These are phyloP conservation scores for Elegia similella DNA, from an alignment of 2,888 invertebrate species.

Conservation along the genomic window DNA sequence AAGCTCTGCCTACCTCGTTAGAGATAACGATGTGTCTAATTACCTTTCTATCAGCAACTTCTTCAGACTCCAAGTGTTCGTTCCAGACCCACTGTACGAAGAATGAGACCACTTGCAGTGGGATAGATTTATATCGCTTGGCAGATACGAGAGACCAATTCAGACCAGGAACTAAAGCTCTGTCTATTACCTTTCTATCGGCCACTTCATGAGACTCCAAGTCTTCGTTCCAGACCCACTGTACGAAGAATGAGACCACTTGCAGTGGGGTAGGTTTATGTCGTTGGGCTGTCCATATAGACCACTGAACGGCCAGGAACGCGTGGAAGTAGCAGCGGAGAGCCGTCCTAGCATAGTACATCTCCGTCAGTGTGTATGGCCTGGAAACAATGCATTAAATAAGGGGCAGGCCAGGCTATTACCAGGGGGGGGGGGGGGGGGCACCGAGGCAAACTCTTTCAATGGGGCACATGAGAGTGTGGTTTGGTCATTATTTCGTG, in stretches of 20 bases:
- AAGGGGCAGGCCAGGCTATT: no score
- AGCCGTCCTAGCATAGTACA: conserved; percentile 52
- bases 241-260: conserved; percentile 56
- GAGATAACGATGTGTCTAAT: no score
- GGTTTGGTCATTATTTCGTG: no score
- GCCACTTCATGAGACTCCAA: conserved; percentile 47
- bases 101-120: conserved; percentile 52
- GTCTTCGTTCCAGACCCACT: conserved; percentile 55
- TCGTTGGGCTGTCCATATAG: conserved; percentile 32
- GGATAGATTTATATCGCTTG: conserved; percentile 34
- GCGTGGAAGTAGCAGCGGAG: conserved; percentile 52
- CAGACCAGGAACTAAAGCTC: conserved; percentile 42
- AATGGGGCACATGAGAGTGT: no score
- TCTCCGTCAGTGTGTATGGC: conserved; percentile 54
- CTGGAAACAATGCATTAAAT: conserved; percentile 33
- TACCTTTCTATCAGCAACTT: conserved; percentile 43
- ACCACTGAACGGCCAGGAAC: conserved; percentile 54
- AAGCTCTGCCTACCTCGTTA: no score
- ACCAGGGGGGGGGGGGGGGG: no score
- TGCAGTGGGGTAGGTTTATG: conserved; percentile 42
- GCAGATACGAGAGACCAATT: conserved; percentile 49
- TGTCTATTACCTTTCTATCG: conserved; percentile 38
- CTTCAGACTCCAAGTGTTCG: conserved; percentile 41
- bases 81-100: conserved; percentile 63
- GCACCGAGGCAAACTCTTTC: no score